phyloP scores from a whole-genome alignment of 2,797 vertebrate genomes.

The Semaprochilodus insignis region DNA sequence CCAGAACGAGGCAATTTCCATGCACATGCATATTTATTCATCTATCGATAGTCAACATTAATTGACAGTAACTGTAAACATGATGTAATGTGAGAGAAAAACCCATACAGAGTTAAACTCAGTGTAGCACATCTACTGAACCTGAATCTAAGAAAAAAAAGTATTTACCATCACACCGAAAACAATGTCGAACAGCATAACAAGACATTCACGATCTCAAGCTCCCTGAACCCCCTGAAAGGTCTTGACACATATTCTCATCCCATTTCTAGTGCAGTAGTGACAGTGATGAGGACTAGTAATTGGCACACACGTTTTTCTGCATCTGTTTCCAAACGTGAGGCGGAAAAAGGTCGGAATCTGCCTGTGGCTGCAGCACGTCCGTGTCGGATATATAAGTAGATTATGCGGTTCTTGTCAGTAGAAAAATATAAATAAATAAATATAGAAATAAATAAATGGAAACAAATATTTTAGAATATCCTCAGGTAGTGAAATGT shows the following conservation, averaged over 20 bases:
- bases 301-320: slow-evolving; percentile 14
- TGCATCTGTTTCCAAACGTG: slow-evolving; percentile 5
- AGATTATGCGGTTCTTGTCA: slow-evolving; percentile 1
- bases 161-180: slow-evolving; percentile 61
- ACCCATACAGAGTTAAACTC: slow-evolving; percentile 42
- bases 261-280: not conserved
- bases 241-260: slow-evolving; percentile 21
- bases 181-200: slow-evolving; percentile 51
- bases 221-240: slow-evolving; percentile 47
- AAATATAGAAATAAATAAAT: slow-evolving; percentile 3
- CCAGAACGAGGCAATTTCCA: slow-evolving; percentile 6
- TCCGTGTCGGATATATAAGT: not conserved
- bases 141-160: slow-evolving; percentile 28
- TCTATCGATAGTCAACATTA: slow-evolving; percentile 47
- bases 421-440: slow-evolving; percentile 21
- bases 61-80: slow-evolving; percentile 59
- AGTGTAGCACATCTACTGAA: slow-evolving; percentile 45
- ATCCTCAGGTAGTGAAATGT: not conserved
- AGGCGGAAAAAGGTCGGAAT: slow-evolving; percentile 13
- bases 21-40: slow-evolving; percentile 64
- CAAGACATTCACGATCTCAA: slow-evolving; percentile 64
- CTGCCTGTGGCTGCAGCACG: slow-evolving; percentile 38
- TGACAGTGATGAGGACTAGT: slow-evolving; percentile 11
- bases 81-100: slow-evolving; percentile 52
- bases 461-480: not conserved